Evolutionary conservation across 2,113 vertebrate genomes (phyloP), one percentile per base, ranked within the genome.

Genomic region (Phyllopteryx taeniolatus): DNA sequence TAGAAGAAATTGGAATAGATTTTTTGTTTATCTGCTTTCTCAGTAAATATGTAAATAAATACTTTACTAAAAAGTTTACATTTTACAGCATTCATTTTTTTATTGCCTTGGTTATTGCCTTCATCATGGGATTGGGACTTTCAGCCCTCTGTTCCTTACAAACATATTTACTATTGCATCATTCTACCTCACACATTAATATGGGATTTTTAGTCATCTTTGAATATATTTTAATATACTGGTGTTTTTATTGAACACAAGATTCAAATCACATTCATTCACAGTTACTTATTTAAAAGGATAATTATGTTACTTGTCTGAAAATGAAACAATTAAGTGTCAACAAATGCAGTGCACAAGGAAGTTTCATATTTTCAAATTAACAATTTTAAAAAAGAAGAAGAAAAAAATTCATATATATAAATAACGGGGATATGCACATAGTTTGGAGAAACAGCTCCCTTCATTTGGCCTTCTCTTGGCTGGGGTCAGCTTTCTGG

Each of bases 351-450:
- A 77, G 70, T 81, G 68, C 66, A 80, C 66, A 76, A 46, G 22
- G 27, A 80, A 56, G 56, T 65, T 68, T 61, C 15, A 71, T 46
- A 42, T 31, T 66, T 82, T 27, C 53, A 73, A 77, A 72, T 73
- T 54, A 82, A 60, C 19, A 70, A 71, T 61, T 56, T 79, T 73
- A 62, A 57, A 68, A 46, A 35, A 75, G 27, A 35, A 49, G 33
- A n/a, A 53, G 51, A 53, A 2, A 60, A 22, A 31, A 15, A 33
- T 61, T 15, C 59, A 35, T 35, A 35, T 35, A 39, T 31, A 86
- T 88, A 91, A 91, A 91, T 91, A 90, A 83, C 71, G 73, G 31
- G n/a, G 75, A 77, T 86, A 83, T 81, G 77, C 78, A 91, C 44
- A 78, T 42, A 27, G 57, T 71, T 72, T 47, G 71, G 60, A 67